Evolutionary conservation across 2,113 vertebrate genomes (phyloP).

Genomic region (Cyphomyrus discorhynchus): DNA sequence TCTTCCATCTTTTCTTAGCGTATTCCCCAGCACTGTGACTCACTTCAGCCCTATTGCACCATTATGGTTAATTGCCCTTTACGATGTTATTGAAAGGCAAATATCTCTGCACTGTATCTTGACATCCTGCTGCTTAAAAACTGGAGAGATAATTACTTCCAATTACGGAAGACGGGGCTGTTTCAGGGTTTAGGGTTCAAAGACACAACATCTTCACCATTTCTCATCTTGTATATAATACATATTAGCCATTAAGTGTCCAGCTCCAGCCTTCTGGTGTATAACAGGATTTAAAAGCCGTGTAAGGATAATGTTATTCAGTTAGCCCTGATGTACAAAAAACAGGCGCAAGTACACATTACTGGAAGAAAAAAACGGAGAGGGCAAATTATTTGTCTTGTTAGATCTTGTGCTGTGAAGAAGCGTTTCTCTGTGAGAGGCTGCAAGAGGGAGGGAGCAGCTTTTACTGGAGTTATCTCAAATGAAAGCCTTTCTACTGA

Average conservation of each 20-base stretch:
- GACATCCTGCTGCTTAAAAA: neutral
- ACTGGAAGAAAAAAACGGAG: neutral
- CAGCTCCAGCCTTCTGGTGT: neutral
- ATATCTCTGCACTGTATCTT: neutral
- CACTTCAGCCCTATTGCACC: neutral
- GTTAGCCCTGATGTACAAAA: neutral
- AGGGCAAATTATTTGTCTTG: neutral
- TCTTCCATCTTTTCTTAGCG: neutral
- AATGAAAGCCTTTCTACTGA: neutral
- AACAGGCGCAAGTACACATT: neutral
- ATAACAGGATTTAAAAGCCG: neutral
- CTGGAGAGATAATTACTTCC: neutral
- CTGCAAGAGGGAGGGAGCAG: neutral
- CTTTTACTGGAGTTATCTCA: neutral
- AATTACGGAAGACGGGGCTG: neutral
- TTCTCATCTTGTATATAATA: neutral
- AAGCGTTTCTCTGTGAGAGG: neutral
- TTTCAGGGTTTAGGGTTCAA: neutral
- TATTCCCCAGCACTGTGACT: neutral
- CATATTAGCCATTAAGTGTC: neutral
- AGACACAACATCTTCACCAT: neutral
- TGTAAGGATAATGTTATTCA: neutral
- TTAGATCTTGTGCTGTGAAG: neutral
- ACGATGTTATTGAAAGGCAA: neutral
- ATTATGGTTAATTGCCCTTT: neutral